phyloP scores from a whole-genome alignment of 2,797 vertebrate species.

The Alauda arvensis region DNA sequence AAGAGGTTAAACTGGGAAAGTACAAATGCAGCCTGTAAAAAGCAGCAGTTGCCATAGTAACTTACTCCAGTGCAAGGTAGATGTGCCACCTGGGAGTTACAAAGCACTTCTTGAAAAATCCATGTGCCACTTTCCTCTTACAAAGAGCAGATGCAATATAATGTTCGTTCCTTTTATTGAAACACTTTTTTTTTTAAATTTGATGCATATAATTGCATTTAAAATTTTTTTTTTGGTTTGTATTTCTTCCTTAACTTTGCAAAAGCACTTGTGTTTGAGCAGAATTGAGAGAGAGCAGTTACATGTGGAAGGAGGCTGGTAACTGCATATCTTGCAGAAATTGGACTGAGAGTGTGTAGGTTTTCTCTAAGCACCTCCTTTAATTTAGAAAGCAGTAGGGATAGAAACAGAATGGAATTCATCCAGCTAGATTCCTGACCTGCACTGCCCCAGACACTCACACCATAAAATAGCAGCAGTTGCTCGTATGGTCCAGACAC shows the following conservation, averaged over 20 bases:
- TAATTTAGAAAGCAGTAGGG: conserved; percentile 59
- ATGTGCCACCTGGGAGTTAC: conserved; percentile 48
- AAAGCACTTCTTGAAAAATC: conserved; percentile 60
- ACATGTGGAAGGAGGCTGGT: neutral
- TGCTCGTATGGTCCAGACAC: conserved; percentile 15
- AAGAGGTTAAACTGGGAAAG: conserved; percentile 57
- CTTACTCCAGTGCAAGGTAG: conserved; percentile 1
- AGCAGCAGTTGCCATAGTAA: conserved; percentile 49
- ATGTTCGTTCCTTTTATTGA: conserved; percentile 4
- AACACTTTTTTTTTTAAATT: neutral
- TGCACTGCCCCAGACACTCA: neutral
- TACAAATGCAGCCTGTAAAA: conserved; percentile 50
- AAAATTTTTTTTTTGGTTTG: neutral
- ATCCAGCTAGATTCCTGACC: conserved; percentile 35
- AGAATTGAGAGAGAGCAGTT: neutral
- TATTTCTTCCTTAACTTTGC: conserved; percentile 15
- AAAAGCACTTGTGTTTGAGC: neutral
- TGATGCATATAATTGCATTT: conserved; percentile 1
- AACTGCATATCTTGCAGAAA: neutral
- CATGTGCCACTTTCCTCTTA: conserved; percentile 14
- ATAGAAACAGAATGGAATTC: conserved; percentile 32
- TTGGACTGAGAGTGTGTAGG: neutral
- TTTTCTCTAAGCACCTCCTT: conserved; percentile 44
- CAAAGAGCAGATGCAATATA: conserved; percentile 47
- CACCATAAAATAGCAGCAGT: conserved; percentile 32